Conservation (phyloP, 2,888 invertebrate species). For the Aphidoletes aphidimyza region DNA sequence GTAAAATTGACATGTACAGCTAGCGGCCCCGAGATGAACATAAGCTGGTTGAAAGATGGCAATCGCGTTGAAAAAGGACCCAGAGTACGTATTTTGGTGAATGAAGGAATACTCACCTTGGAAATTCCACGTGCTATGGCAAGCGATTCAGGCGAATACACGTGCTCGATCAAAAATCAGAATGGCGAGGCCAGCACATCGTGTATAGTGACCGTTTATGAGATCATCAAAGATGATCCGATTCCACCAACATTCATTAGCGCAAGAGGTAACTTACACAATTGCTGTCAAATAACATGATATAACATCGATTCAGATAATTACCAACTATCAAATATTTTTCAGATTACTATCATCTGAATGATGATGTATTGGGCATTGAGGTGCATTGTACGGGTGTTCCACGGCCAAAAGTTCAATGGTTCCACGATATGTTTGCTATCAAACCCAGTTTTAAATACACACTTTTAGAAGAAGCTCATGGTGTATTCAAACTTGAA, state of each 20-base stretch:
- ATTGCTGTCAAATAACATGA: not conserved
- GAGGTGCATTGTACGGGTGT: slow-evolving; percentile 68
- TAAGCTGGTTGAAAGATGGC: slow-evolving; percentile 81
- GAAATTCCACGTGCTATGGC: slow-evolving; percentile 76
- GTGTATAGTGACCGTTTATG: slow-evolving; percentile 80
- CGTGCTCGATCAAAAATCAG: slow-evolving; percentile 78
- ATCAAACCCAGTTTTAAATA: slow-evolving; percentile 64
- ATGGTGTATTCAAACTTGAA: slow-evolving; percentile 68
- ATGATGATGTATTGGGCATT: slow-evolving; percentile 72
- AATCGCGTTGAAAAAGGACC: slow-evolving; percentile 65
- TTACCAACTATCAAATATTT: not conserved
- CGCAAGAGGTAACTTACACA: slow-evolving; percentile 72
- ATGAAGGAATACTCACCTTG: slow-evolving; percentile 73
- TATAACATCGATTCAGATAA: not conserved
- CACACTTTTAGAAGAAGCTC: slow-evolving; percentile 65
- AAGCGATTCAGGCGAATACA: slow-evolving; percentile 81
- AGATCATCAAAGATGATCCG: slow-evolving; percentile 76
- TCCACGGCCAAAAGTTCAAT: slow-evolving; percentile 64
- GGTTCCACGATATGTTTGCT: slow-evolving; percentile 64
- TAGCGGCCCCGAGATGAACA: slow-evolving; percentile 74
- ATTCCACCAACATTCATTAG: slow-evolving; percentile 80
- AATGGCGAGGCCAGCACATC: slow-evolving; percentile 78
- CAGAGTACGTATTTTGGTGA: slow-evolving; percentile 66
- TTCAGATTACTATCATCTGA: slow-evolving; percentile 65
- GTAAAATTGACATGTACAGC: slow-evolving; percentile 84